phyloP scores from a whole-genome alignment of 2,888 invertebrate genomes.

The Steinernema carpocapsae region DNA sequence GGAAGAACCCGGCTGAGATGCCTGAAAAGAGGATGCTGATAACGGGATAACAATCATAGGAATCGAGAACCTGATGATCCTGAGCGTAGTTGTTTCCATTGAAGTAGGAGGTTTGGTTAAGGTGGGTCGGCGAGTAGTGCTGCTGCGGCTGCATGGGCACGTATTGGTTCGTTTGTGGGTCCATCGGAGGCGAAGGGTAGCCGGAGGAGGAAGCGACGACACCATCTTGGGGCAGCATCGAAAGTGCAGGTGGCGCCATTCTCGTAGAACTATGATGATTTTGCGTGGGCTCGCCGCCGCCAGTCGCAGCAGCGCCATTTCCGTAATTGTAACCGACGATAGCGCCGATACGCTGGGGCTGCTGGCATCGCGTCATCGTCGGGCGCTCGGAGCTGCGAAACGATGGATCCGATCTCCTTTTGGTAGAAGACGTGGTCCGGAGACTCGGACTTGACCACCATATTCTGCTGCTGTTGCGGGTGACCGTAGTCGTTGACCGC shows the following conservation, averaged over 20 bases:
- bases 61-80: slow-evolving; percentile 3
- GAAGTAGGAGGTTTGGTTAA: slow-evolving; percentile 8
- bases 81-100: neutral
- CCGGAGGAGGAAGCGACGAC: slow-evolving; percentile 6
- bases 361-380: slow-evolving; percentile 25
- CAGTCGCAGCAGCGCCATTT: neutral
- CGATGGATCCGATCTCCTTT: slow-evolving; percentile 29
- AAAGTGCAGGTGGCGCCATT: slow-evolving; percentile 27
- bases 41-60: no score
- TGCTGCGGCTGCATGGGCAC: slow-evolving; percentile 17
- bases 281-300: slow-evolving; percentile 20
- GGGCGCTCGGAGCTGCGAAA: slow-evolving; percentile 7
- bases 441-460: slow-evolving; percentile 18
- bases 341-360: slow-evolving; percentile 24
- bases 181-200: slow-evolving; percentile 31
- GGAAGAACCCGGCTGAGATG: neutral
- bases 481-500: slow-evolving; percentile 26
- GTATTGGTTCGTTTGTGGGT: slow-evolving; percentile 23
- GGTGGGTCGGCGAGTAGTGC: neutral
- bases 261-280: slow-evolving; percentile 1
- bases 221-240: slow-evolving; percentile 18
- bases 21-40: neutral
- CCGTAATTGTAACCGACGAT: slow-evolving; percentile 29
- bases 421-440: slow-evolving; percentile 22
- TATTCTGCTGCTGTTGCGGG: slow-evolving; percentile 1